phyloP scores from a whole-genome alignment of 2,888 invertebrate genomes.

The Gibbula magus region DNA sequence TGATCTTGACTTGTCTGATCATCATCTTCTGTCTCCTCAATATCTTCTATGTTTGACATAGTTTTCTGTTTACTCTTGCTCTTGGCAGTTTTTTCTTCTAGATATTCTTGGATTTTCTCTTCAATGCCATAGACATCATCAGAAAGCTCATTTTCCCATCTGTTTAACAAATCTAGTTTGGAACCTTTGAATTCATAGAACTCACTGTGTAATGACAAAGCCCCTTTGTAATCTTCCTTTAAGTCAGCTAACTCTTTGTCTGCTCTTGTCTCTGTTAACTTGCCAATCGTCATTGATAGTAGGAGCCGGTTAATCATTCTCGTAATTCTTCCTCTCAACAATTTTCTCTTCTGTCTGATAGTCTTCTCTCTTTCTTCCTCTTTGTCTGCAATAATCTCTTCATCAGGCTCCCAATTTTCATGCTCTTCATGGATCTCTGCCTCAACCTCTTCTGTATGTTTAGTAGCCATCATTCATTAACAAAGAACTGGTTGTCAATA shows the following conservation, averaged over 20 bases:
- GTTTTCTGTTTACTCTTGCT: too few species aligned
- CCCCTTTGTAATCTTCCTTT: not conserved
- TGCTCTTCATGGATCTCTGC: constrained; percentile 7
- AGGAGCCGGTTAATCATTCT: too few species aligned
- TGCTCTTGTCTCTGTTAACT: too few species aligned
- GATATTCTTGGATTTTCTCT: too few species aligned
- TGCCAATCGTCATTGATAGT: too few species aligned
- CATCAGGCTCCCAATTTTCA: constrained; percentile 5
- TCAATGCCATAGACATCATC: too few species aligned
- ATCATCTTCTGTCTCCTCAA: too few species aligned
- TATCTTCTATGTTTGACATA: too few species aligned
- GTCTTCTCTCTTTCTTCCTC: not conserved
- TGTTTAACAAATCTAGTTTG: not conserved
- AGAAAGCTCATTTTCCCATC: not conserved
- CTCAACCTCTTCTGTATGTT: constrained; percentile 19
- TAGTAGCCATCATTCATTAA: constrained; percentile 1
- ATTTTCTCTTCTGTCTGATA: not conserved
- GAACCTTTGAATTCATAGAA: not conserved
- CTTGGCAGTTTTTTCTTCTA: too few species aligned
- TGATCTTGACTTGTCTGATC: too few species aligned
- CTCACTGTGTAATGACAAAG: not conserved
- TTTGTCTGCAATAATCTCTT: not conserved
- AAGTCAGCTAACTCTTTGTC: too few species aligned
- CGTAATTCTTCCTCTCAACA: too few species aligned
- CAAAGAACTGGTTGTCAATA: not conserved